These are phyloP conservation scores for Orthosia cruda DNA, from an alignment of 2,888 invertebrate genomes.

Conservation along the genomic window DNA sequence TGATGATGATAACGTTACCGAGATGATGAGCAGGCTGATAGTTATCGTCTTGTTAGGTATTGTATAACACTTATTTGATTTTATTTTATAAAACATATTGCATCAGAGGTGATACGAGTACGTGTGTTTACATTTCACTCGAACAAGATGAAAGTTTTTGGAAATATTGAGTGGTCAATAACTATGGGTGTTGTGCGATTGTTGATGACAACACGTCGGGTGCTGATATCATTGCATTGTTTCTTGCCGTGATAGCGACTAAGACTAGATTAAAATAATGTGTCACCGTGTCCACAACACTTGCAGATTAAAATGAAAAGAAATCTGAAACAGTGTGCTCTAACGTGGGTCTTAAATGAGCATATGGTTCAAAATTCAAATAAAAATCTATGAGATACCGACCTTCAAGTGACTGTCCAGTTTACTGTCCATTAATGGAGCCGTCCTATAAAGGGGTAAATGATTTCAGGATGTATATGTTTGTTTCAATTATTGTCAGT, in stretches of 20 bases:
- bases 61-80: constrained; percentile 26
- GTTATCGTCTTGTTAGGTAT: constrained; percentile 62
- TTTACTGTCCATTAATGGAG: too few species aligned
- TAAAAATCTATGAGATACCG: too few species aligned
- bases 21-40: constrained; percentile 46
- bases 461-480: background rate
- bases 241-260: constrained; percentile 24
- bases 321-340: background rate
- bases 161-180: constrained; percentile 2
- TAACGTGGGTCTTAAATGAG: too few species aligned
- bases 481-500: too few species aligned
- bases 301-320: background rate
- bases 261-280: constrained; percentile 33
- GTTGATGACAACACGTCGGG: constrained; percentile 27
- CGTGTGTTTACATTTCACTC: constrained; percentile 12
- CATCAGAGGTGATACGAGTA: constrained; percentile 1
- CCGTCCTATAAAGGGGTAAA: background rate
- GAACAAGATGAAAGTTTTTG: background rate
- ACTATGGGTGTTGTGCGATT: constrained; percentile 12
- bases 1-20: constrained; percentile 29
- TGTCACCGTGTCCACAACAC: constrained; percentile 10
- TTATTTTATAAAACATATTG: background rate
- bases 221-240: constrained; percentile 61
- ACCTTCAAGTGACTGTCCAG: too few species aligned
- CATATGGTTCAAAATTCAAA: too few species aligned